These are phyloP conservation scores for Catamblyrhynchus diadema DNA, from an alignment of 2,797 vertebrate genomes.

Conservation along the genomic window DNA sequence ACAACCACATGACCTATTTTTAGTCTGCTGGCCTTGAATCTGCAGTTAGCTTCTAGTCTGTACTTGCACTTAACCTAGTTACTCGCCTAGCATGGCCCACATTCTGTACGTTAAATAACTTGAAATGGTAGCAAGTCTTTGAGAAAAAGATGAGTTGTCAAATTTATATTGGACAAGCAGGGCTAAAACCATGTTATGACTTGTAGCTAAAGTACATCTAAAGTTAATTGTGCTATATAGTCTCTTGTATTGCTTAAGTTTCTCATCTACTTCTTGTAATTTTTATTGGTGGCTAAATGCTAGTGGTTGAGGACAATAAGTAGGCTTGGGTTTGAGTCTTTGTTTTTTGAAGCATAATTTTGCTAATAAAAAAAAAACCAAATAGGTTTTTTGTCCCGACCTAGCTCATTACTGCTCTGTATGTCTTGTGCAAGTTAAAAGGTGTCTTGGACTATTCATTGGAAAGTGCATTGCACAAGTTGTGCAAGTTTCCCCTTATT, in stretches of 20 bases:
- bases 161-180: background rate
- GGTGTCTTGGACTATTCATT: background rate
- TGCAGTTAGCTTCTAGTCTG: background rate
- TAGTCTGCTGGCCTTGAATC: background rate
- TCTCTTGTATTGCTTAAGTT: background rate
- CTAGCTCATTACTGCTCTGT: background rate
- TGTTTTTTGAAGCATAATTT: background rate
- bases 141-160: background rate
- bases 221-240: background rate
- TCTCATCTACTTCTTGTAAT: background rate
- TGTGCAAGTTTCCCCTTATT: background rate
- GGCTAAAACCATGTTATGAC: background rate
- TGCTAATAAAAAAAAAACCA: background rate
- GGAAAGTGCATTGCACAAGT: background rate
- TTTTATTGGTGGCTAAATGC: background rate
- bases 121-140: background rate
- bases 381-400: background rate
- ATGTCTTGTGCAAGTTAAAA: background rate
- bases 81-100: rapidly evolving
- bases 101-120: background rate
- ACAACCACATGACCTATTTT: background rate
- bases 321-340: background rate
- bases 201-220: background rate
- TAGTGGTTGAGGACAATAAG: background rate
- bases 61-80: background rate